Conservation (phyloP, 2,797 vertebrate species). For the Spinibarbus caldwelli region DNA sequence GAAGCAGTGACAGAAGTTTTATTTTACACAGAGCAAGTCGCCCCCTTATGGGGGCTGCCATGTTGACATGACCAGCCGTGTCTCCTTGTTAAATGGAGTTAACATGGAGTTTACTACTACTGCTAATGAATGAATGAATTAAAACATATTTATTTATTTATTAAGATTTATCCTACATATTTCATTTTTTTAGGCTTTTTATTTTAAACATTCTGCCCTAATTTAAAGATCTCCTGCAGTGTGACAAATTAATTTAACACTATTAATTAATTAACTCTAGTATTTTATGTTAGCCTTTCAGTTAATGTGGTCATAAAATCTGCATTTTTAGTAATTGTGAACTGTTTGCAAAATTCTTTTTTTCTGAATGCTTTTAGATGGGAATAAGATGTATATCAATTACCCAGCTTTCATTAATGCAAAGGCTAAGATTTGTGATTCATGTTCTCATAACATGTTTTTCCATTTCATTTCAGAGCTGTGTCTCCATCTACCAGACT, state of each 20-base stretch:
- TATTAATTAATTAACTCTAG: too few species aligned
- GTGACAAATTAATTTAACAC: neutral
- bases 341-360: neutral
- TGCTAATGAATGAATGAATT: neutral
- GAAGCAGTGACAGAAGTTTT: neutral
- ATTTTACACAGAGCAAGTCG: neutral
- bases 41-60: neutral
- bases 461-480: constrained; percentile 74
- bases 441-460: neutral
- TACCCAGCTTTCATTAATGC: neutral
- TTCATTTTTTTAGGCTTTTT: neutral
- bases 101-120: neutral
- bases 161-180: neutral
- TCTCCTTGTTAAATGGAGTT: neutral
- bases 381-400: neutral
- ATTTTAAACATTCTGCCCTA: neutral
- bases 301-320: neutral
- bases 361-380: neutral
- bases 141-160: neutral
- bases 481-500: constrained; percentile 89
- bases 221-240: neutral
- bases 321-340: neutral
- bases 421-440: neutral
- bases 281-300: neutral
- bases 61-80: neutral